These are phyloP conservation scores for Brachionus asplanchnoidis DNA, from an alignment of 1,140 invertebrate genomes.

Conservation along the genomic window DNA sequence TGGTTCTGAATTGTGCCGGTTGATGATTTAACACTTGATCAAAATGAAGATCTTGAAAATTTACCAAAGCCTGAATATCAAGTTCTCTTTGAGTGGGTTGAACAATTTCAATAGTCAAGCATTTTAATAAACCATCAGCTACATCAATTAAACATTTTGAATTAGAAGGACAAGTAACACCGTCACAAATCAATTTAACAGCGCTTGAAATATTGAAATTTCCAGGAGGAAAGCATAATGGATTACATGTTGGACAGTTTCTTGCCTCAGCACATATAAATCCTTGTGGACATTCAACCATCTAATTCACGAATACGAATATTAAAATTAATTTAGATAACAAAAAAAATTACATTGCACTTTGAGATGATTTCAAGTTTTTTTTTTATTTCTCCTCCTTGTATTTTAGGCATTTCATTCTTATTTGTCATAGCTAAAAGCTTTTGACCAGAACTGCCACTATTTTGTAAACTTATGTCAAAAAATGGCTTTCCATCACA, in stretches of 20 bases:
- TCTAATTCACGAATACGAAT: background rate
- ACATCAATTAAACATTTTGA: background rate
- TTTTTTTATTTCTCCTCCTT: background rate
- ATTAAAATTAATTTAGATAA: background rate
- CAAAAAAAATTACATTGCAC: background rate
- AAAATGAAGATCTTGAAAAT: background rate
- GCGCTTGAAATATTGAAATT: background rate
- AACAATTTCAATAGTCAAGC: background rate
- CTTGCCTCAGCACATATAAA: background rate
- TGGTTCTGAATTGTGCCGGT: background rate
- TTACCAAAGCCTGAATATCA: background rate
- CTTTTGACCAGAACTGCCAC: background rate
- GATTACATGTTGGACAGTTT: slow-evolving; percentile 20
- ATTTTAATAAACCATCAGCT: background rate
- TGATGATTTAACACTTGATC: background rate
- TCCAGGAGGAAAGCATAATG: background rate
- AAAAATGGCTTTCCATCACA: slow-evolving; percentile 35
- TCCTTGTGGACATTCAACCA: background rate
- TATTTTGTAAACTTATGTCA: background rate
- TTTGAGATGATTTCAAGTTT: background rate
- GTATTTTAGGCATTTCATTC: background rate
- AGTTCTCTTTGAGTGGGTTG: background rate
- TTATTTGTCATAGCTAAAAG: background rate
- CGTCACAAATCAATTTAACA: background rate
- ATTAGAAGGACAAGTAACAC: background rate